Base-by-base conservation (phyloP, 2,797 vertebrate species). In the Crenichthys baileyi region DNA sequence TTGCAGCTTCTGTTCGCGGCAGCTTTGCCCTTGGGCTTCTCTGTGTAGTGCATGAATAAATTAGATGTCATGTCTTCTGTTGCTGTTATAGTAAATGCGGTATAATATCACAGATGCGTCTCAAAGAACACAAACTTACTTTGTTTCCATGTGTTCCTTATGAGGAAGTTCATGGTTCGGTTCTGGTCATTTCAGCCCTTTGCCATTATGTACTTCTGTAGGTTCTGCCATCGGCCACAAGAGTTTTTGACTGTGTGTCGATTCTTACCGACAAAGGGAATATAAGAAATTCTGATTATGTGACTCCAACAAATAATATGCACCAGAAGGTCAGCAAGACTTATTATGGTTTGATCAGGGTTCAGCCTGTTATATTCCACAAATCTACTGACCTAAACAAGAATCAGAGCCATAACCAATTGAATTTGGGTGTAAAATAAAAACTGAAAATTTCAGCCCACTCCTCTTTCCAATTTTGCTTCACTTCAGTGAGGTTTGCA, bases 21-120 rank as follows among this genome's bases (percentile, higher is more conserved):
- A 26, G 1, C 4, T 78, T 72, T 80, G 61, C 7, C 63, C 41
- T 81, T 61, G 0, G 70, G 51, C 72, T 48, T 83, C 73, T 48
- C 11, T 53, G 68, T 53, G 61, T 70, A 46, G 68, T 76, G 18
- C 60, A 65, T 51, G 7, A 77, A 76, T 80, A 72, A 8, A 67
- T 79, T 31, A 74, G 13, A 75, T 77, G 31, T 48, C 58, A 58
- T 56, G 4, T 73, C 22, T 61, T 79, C 36, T 79, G 18, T 73
- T 53, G 75, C 61, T 31, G 16, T 53, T 20, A 1, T 24, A 6
- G 39, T 11, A 22, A 50, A 48, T 48, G 5, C 26, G 48, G 51
- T 51, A 11, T 26, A 74, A 70, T 7, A 70, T 24, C 61, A 31
- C 56, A 79, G 56, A 44, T 68, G 44, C 31, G 31, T 31, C 31